Evolutionary conservation across 1,140 invertebrate genomes (phyloP), one percentile per base, ranked within the genome.

Genomic region (Tribolium castaneum): DNA sequence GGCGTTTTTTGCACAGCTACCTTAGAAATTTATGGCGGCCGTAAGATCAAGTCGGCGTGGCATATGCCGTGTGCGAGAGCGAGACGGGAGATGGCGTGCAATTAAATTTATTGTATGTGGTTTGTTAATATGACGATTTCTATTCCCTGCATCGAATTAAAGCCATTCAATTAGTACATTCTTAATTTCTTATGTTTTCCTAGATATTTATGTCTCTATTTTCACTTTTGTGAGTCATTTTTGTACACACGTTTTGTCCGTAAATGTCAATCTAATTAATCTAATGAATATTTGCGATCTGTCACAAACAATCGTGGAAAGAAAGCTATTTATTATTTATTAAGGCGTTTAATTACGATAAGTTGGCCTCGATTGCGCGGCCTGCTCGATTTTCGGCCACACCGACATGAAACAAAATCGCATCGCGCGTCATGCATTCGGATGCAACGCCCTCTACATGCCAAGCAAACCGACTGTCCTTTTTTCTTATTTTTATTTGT

Each of bases 401-500:
- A 3, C 1, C 1, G 5, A 30, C 5, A 2, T 45, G 39, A 45
- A 9, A 45, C 39, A 45, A 45, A 45, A 45, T 10, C 39, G 39
- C 39, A 45, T 45, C 39, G 7, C 39, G 39, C 7, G n/a, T 10
- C 39, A 45, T 45, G 39, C n/a, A 45, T 45, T 30, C 39, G n/a
- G 39, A 45, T 30, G 59, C 59, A 66, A 66, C 78, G 78, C 78
- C 78, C 78, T 80, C 78, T 80, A 77, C 75, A 79, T 79, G 66
- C 73, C 78, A 72, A 22, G 73, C 59, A 59, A 76, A 71, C 71
- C 78, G 73, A 77, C 75, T 59, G 70, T 76, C 34, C 54, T 30
- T 80, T 82, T 77, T 80, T 77, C 54, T 79, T 83, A 80, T 83
- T 83, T 83, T 83, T 83, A 83, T 82, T 82, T 84, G 81, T 83